Evolutionary conservation across 2,113 vertebrate genomes (phyloP), one percentile per base, ranked within the genome.

Genomic region (Zapornia atra): DNA sequence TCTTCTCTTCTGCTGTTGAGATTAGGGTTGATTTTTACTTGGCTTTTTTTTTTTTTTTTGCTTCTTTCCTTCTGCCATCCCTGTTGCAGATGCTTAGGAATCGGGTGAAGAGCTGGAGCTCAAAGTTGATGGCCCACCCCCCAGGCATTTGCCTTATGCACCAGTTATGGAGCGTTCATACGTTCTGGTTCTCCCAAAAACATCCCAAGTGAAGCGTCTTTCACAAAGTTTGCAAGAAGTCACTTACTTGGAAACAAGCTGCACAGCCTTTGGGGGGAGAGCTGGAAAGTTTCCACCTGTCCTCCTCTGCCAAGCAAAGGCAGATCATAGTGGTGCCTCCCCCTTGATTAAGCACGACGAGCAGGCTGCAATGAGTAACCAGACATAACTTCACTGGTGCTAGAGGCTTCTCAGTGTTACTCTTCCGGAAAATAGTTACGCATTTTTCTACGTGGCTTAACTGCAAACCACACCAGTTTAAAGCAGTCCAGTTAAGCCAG

Each of bases 321-420:
- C 33, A 44, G 59, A 64, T 4, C 17, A 26, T 26, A 48, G 19
- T 70, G 1, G 0, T 84, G 29, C 66, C 63, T 38, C 1, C 72
- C 34, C 5, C 38, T 72, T 0, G 0, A 6, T 42, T 6, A 24
- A 86, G 29, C 15, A 20, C 2, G 0, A 16, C 36, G 21, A 84
- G 12, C 15, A n/a, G 51, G 46, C 46, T 63, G n/a, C 12, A 29
- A 12, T 57, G 11, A 44, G 61, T 38, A 5, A 6, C 22, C 34
- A 65, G 59, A 9, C 10, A 4, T 28, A 60, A 61, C 5, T 69
- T 78, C 26, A 40, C 6, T 33, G 19, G 4, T 24, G 8, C 6
- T 57, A 42, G 40, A 81, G 34, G 31, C 17, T 61, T 81, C 36
- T 76, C 31, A 22, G 26, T 69, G 44, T 6, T 80, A 7, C 7